phyloP scores from a whole-genome alignment of 2,888 invertebrate genomes.

The Aphodius granarius region DNA sequence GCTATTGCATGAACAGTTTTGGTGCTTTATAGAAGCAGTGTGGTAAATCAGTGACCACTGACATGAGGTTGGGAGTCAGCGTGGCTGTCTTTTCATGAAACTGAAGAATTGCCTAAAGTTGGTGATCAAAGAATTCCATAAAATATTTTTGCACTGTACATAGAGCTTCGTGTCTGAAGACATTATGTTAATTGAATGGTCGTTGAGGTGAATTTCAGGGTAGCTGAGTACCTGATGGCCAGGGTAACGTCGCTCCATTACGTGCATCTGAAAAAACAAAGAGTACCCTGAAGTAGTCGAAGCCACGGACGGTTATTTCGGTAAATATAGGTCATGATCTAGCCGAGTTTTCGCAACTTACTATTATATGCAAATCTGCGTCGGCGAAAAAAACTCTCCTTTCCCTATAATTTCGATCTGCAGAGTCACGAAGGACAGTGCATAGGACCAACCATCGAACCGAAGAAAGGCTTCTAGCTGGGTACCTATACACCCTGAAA shows the following conservation, averaged over 20 bases:
- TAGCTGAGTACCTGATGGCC: conserved; percentile 16
- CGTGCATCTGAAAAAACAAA: conserved; percentile 27
- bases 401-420: conserved; percentile 27
- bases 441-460: not conserved
- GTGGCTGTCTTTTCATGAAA: too few species aligned
- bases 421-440: conserved; percentile 4
- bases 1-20: too few species aligned
- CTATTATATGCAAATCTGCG: conserved; percentile 38
- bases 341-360: conserved; percentile 34
- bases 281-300: conserved; percentile 17
- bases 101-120: too few species aligned
- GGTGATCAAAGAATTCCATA: too few species aligned
- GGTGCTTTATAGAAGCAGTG: too few species aligned
- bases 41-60: too few species aligned
- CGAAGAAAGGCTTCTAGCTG: not conserved
- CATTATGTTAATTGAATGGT: conserved; percentile 26
- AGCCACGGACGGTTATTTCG: conserved; percentile 29
- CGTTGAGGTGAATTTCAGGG: conserved; percentile 25
- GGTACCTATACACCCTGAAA: not conserved
- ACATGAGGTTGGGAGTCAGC: too few species aligned
- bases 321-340: conserved; percentile 40
- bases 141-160: not conserved
- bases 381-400: conserved; percentile 21
- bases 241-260: conserved; percentile 23
- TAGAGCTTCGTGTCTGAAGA: conserved; percentile 27